These are phyloP conservation scores for Patiria miniata DNA, from an alignment of 35 echinoderm and acorn worm species.

Conservation along the genomic window DNA sequence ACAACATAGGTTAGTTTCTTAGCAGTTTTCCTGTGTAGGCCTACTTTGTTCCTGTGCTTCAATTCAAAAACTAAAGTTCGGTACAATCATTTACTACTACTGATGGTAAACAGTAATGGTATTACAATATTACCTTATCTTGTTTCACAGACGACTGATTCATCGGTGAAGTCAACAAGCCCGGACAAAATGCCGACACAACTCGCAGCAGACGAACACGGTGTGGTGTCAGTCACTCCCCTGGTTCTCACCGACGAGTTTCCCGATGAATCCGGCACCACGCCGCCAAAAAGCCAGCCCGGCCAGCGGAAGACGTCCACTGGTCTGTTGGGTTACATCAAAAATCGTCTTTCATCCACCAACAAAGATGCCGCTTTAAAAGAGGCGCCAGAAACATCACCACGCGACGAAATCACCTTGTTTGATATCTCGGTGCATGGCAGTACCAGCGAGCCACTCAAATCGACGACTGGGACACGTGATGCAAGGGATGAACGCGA, in stretches of 20 bases:
- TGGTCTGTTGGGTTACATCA: not conserved
- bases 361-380: too few relatives aligned
- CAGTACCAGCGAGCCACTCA: not conserved
- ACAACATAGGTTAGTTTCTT: too few relatives aligned
- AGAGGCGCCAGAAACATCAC: not conserved
- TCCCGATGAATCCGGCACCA: not conserved
- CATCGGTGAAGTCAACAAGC: too few relatives aligned
- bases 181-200: not conserved
- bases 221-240: not conserved
- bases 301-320: not conserved
- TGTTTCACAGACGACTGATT: too few relatives aligned
- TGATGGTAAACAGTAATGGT: too few relatives aligned
- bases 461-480: not conserved
- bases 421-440: not conserved
- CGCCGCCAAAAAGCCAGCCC: too few relatives aligned
- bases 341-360: not conserved
- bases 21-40: too few relatives aligned
- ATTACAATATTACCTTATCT: too few relatives aligned
- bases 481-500: not conserved
- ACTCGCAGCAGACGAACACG: not conserved
- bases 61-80: too few relatives aligned
- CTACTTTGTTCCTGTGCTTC: too few relatives aligned
- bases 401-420: not conserved
- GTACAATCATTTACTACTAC: too few relatives aligned
- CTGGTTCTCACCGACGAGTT: conserved; percentile 13